A percentile compares a stretch with the other conserved stretches of the same genome.
phyloP scores from a whole-genome alignment of 2,888 invertebrate genomes.

The Rapana venosa region DNA sequence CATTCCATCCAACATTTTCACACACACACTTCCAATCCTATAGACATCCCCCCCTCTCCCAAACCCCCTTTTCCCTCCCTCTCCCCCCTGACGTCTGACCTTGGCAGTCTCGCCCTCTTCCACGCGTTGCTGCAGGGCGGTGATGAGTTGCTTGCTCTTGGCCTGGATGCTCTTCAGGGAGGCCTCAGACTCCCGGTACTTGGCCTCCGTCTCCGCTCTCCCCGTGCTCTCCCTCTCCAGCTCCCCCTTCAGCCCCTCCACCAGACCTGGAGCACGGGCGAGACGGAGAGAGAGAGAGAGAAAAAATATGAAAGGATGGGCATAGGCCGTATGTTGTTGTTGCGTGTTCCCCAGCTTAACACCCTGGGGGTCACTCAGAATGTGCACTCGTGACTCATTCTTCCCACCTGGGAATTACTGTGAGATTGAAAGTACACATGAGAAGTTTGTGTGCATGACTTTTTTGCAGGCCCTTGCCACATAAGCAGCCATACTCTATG shows the following conservation, averaged over 20 bases:
- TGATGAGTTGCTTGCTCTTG: slow-evolving; percentile 74
- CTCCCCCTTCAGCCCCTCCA: slow-evolving; percentile 76
- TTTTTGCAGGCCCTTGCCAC: no score
- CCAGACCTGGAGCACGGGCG: slow-evolving; percentile 32
- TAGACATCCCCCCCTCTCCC: no score
- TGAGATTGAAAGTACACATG: no score
- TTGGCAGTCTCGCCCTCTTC: slow-evolving; percentile 77
- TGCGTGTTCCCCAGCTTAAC: no score
- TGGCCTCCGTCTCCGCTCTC: slow-evolving; percentile 67
- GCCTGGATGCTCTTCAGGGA: slow-evolving; percentile 71
- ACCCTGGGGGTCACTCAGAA: no score
- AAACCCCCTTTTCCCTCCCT: not conserved
- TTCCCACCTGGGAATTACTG: no score
- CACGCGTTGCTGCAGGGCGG: slow-evolving; percentile 74
- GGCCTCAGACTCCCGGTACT: slow-evolving; percentile 72
- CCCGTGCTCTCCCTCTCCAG: slow-evolving; percentile 73
- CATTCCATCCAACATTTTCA: no score
- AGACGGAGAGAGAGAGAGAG: not conserved
- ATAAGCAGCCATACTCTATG: no score
- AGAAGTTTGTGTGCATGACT: no score
- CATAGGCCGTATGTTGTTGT: no score
- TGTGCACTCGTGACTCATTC: no score
- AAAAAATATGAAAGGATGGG: not conserved
- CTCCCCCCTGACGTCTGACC: slow-evolving; percentile 58
- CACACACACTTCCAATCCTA: not conserved